Percentiles rank a stretch among this genome's conserved stretches.
Conservation (phyloP, 2,797 vertebrate genomes). For the Karalla daura region DNA sequence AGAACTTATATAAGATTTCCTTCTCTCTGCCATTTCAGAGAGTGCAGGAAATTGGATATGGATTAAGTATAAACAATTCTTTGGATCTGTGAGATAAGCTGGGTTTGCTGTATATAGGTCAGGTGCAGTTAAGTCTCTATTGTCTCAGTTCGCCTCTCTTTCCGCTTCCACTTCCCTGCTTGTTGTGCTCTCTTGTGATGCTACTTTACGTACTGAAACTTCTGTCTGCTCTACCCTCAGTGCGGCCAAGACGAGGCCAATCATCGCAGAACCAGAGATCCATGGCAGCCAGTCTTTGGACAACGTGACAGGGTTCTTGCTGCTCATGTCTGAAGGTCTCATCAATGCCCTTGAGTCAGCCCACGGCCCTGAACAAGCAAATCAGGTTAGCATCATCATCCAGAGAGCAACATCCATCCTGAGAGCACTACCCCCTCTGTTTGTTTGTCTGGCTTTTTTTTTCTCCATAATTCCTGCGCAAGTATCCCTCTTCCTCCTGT, state of each 20-base stretch:
- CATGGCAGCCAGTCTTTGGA: conserved; percentile 91
- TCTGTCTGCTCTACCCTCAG: conserved; percentile 69
- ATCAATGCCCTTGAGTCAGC: conserved; percentile 95
- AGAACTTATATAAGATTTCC: conserved; percentile 30
- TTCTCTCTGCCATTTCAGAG: conserved; percentile 7
- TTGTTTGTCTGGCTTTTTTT: background rate
- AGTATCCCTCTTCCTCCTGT: background rate
- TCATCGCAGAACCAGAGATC: conserved; percentile 95
- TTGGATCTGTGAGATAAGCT: conserved; percentile 14
- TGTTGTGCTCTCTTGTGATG: background rate
- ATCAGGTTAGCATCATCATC: conserved; percentile 86
- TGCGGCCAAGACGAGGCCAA: conserved; percentile 89
- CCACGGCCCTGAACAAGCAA: conserved; percentile 95
- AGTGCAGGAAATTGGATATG: conserved; percentile 37
- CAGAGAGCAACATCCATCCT: background rate
- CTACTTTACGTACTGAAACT: background rate
- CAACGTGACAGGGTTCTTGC: conserved; percentile 91
- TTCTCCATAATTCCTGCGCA: background rate
- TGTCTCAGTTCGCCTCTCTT: background rate
- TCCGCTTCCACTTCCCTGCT: background rate
- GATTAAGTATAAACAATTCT: background rate
- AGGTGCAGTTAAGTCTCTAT: conserved; percentile 13
- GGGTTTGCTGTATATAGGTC: conserved; percentile 23
- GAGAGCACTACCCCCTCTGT: background rate
- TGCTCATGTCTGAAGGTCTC: conserved; percentile 97